These are phyloP conservation scores for Pomatostomus ruficeps DNA, from an alignment of 2,113 vertebrate species.

Conservation along the genomic window DNA sequence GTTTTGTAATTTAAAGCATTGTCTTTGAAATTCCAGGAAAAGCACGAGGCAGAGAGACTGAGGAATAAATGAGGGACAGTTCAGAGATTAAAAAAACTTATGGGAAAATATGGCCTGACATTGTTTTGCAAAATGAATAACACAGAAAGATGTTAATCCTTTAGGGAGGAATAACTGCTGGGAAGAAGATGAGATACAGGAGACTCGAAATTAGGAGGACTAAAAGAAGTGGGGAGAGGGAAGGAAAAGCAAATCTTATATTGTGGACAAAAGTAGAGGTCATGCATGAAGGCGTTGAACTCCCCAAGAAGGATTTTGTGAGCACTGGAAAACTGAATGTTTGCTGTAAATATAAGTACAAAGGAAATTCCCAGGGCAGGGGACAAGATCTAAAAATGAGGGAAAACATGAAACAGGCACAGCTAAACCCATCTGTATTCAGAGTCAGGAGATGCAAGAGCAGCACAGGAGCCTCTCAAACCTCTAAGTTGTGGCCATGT, in stretches of 20 bases:
- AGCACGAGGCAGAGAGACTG: not conserved
- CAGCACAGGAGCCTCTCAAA: not conserved
- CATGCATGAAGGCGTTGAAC: rapidly evolving
- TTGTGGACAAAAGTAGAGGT: not conserved
- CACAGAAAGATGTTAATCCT: not conserved
- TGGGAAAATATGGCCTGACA: not conserved
- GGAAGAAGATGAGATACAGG: not conserved
- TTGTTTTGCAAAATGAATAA: not conserved
- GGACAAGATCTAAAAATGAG: not conserved
- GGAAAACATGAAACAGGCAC: not conserved
- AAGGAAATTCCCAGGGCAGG: not conserved
- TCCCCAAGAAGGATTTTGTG: not conserved
- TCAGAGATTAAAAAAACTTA: not conserved
- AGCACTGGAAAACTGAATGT: not conserved
- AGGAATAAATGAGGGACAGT: not conserved
- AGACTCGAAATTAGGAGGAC: not conserved
- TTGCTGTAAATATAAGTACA: not conserved
- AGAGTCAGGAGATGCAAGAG: not conserved
- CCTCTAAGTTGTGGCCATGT: rapidly evolving
- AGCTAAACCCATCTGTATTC: not conserved
- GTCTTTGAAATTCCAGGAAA: not conserved
- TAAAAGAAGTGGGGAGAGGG: not conserved
- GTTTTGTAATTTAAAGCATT: not conserved
- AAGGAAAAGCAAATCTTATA: not conserved
- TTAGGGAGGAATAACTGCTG: not conserved